Evolutionary conservation across 1,140 invertebrate genomes (phyloP), one percentile per base, ranked within the genome.

Genomic region (Euborellia annulipes): DNA sequence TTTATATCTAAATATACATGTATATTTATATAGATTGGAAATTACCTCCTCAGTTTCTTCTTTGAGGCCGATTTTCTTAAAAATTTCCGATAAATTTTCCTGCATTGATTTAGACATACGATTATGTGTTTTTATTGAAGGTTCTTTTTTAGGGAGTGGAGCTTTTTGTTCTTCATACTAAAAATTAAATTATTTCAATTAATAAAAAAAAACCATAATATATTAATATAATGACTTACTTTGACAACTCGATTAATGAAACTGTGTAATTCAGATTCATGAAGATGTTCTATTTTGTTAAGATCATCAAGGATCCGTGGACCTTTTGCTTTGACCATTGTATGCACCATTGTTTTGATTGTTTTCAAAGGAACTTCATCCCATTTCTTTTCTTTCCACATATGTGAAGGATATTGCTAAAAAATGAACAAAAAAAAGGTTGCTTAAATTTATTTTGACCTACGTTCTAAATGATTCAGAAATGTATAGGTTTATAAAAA

Each of bases 61-160:
- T 59, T 86, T 89, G 13, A 78, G 84, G 18, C 87, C 88, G 53
- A 95, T 92, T 55, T 92, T 82, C 59, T 85, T 86, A 54, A 95
- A 88, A 56, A 95, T 95, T 54, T 87, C 80, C 0, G 83, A 82
- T 42, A 95, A 64, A 53, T 83, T 76, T 46, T 90, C 86, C 57
- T 90, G 85, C 3, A 80, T 78, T 19, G 70, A 70, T 52, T 84
- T 76, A 1, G 82, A 78, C 34, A 86, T 54, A 32, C 70, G 63
- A 51, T 69, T 69, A 47, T 64, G 53, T 59, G 61, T 51, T 48
- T 56, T 61, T 27, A 27, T 6, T 6, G 23, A 11, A 47, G 58
- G 43, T 32, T 27, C 59, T 48, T 49, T 55, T 56, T 45, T 63
- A 7, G 51, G 43, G 62, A 42, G 50, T 50, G 58, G 56, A 41